Base-by-base conservation (phyloP, 2,797 vertebrate species). In the Ctenopoma multispine region DNA sequence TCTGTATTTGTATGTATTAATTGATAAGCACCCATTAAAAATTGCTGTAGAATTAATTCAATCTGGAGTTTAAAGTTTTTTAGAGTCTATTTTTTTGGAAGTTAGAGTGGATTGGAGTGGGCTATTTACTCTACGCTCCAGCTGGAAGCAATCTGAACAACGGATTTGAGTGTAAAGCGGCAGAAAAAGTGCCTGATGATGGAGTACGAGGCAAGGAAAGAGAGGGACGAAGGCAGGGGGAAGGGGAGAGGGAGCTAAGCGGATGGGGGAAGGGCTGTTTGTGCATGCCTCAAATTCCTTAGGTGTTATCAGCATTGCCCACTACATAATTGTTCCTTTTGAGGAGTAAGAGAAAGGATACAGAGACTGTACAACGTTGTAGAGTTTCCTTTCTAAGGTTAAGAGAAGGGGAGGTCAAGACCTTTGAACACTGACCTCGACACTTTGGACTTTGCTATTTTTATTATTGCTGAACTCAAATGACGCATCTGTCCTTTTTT, bases 201-300 rank as follows among this genome's bases (percentile, higher is more conserved):
- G 85, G 86, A 88, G 88, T 60, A 69, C 80, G 81, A 87, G 85
- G 72, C 78, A 82, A 87, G 79, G 69, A 74, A 64, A 65, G 79
- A 80, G 70, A 77, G 78, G 80, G 81, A 63, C 36, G 63, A 75
- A 85, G 80, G 73, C 43, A 72, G 77, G 60, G 86, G 74, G 77
- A 62, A 55, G 69, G 71, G 72, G 65, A 62, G 76, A 59, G 66
- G 50, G 69, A 53, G 64, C 68, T 14, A 13, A 77, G 75, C 70
- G 72, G 86, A 87, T 85, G 90, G 92, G 90, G 90, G 86, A 90
- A 84, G 91, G 92, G 92, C 87, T 93, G 92, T 93, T 93, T 92
- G 90, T 87, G 88, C 92, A 94, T 94, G 90, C 93, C 81, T 87
- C 70, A 36, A 89, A 94, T 94, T 94, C 92, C 85, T 93, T 89